Evolutionary conservation across 1,140 invertebrate species (phyloP).

Genomic region (Drosophila virilis): DNA sequence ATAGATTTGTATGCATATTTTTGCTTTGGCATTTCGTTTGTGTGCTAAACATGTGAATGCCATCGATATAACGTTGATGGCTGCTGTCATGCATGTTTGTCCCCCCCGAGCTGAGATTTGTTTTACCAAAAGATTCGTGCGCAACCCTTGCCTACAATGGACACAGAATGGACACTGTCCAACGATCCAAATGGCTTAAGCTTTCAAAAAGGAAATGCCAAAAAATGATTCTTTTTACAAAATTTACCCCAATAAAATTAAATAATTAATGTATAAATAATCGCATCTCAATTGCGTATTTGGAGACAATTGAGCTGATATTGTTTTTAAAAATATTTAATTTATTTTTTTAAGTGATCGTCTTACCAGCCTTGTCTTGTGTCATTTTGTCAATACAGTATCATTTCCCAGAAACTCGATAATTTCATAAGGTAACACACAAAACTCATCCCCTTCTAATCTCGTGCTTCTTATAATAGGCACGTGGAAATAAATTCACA

Average conservation of each 20-base stretch:
- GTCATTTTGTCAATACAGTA: constrained; percentile 18
- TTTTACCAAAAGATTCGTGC: constrained; percentile 54
- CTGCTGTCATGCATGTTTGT: constrained; percentile 58
- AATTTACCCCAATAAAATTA: too few species aligned
- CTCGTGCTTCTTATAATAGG: constrained; percentile 39
- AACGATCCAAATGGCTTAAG: neutral
- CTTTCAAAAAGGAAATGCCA: too few species aligned
- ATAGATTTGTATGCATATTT: constrained; percentile 80
- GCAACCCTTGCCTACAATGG: constrained; percentile 32
- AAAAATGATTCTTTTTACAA: too few species aligned
- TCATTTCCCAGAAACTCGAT: constrained; percentile 16
- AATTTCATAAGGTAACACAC: constrained; percentile 8
- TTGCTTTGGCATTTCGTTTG: constrained; percentile 79
- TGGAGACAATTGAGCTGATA: too few species aligned
- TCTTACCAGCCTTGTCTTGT: neutral
- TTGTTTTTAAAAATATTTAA: too few species aligned
- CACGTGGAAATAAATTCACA: constrained; percentile 49
- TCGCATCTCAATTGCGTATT: too few species aligned
- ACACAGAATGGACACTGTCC: neutral
- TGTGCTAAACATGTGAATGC: constrained; percentile 80
- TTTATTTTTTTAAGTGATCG: too few species aligned
- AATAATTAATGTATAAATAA: too few species aligned
- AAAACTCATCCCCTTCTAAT: constrained; percentile 31
- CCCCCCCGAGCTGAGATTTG: constrained; percentile 65
- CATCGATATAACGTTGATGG: constrained; percentile 73